phyloP scores from a whole-genome alignment of 1,140 invertebrate species.

The Bombus sylvicola region DNA sequence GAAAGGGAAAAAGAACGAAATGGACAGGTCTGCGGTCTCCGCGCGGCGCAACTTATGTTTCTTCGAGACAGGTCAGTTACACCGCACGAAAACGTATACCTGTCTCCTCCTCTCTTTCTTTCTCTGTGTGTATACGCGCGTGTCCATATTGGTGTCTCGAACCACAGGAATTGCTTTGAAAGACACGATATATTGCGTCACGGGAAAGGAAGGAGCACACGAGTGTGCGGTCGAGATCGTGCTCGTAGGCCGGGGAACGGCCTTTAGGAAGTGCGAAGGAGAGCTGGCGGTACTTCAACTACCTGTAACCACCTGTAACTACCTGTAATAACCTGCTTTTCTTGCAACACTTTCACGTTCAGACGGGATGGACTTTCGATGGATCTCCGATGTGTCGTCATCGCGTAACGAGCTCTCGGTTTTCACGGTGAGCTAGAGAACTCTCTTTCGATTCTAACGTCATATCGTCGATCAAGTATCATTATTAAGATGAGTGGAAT shows the following conservation, averaged over 20 bases:
- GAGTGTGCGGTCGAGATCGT: slow-evolving; percentile 13
- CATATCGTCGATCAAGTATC: slow-evolving; percentile 22
- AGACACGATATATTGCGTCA: slow-evolving; percentile 53
- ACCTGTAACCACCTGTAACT: slow-evolving; percentile 68
- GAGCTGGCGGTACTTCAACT: slow-evolving; percentile 52
- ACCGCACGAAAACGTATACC: slow-evolving; percentile 72
- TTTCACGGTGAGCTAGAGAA: background rate
- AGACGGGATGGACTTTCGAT: slow-evolving; percentile 58
- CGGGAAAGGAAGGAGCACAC: slow-evolving; percentile 44
- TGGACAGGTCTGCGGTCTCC: slow-evolving; percentile 61
- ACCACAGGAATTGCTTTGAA: slow-evolving; percentile 72
- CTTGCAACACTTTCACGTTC: slow-evolving; percentile 65
- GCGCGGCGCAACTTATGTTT: slow-evolving; percentile 66
- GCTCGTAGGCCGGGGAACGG: slow-evolving; percentile 45
- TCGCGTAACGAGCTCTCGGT: slow-evolving; percentile 36
- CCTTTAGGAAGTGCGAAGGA: slow-evolving; percentile 69
- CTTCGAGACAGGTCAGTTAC: slow-evolving; percentile 71
- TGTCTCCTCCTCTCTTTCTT: background rate
- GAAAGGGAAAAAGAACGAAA: slow-evolving; percentile 51
- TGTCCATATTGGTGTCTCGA: slow-evolving; percentile 59
- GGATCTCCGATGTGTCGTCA: slow-evolving; percentile 51
- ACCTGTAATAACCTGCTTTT: slow-evolving; percentile 67
- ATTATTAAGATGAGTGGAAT: slow-evolving; percentile 21
- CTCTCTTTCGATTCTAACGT: background rate
- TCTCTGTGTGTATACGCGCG: background rate